These are phyloP conservation scores for Phoxinus phoxinus DNA, from an alignment of 2,113 vertebrate species.

Conservation along the genomic window DNA sequence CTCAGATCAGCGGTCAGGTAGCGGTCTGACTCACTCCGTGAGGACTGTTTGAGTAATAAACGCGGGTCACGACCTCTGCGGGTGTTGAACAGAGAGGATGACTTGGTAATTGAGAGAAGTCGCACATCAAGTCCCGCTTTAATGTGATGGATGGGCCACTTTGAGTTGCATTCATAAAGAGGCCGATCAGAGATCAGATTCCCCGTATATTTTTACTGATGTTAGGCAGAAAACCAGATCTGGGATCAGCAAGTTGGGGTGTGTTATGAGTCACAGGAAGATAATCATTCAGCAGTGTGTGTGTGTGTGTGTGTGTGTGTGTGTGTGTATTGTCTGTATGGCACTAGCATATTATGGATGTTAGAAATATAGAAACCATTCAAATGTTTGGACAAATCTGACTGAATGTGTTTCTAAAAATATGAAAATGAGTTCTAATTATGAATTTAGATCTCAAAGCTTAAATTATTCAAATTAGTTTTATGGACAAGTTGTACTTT, in stretches of 20 bases:
- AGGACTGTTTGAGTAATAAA: slow-evolving; percentile 39
- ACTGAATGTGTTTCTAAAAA: neutral
- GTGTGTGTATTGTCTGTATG: neutral
- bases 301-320: neutral
- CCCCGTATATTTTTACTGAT: neutral
- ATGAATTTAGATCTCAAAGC: neutral
- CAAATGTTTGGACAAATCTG: neutral
- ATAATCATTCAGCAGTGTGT: neutral
- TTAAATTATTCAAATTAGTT: neutral
- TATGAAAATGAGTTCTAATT: neutral
- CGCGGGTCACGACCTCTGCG: slow-evolving; percentile 31
- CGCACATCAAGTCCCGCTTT: slow-evolving; percentile 44
- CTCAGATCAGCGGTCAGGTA: slow-evolving; percentile 51
- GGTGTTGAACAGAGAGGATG: slow-evolving; percentile 44
- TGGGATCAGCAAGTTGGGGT: neutral
- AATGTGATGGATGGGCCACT: slow-evolving; percentile 53
- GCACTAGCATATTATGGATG: neutral
- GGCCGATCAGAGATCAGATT: neutral
- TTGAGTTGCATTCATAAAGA: slow-evolving; percentile 25
- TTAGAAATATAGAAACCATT: neutral
- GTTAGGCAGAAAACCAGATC: neutral
- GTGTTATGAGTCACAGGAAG: neutral
- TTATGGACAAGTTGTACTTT: neutral
- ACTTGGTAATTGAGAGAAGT: slow-evolving; percentile 50
- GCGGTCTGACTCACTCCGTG: slow-evolving; percentile 28